These are phyloP conservation scores for Sebastes diploproa DNA, from an alignment of 2,797 vertebrate species.

Conservation along the genomic window DNA sequence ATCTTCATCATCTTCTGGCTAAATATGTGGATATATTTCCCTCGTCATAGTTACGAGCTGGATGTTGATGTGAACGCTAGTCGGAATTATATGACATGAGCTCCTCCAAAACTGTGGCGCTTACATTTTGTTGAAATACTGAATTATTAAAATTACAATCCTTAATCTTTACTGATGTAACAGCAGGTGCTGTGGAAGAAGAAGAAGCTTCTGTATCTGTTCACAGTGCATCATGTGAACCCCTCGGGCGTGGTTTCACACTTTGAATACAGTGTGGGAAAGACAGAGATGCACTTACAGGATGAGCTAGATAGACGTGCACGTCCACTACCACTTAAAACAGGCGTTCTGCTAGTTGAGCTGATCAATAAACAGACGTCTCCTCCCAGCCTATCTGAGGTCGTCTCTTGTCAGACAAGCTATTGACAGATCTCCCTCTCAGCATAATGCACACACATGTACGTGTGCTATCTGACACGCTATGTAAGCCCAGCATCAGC, in stretches of 20 bases:
- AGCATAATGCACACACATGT: conserved; percentile 7
- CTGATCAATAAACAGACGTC: conserved; percentile 7
- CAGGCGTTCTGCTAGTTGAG: background rate
- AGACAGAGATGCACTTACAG: background rate
- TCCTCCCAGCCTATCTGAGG: background rate
- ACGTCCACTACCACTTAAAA: background rate
- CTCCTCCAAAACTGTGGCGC: background rate
- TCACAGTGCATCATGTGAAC: background rate
- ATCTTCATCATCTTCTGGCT: background rate
- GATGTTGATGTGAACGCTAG: background rate
- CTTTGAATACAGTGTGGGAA: background rate
- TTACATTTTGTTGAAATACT: background rate
- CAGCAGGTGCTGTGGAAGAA: background rate
- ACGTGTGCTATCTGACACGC: conserved; percentile 16
- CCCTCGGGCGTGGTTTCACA: background rate
- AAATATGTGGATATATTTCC: background rate
- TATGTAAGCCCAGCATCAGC: background rate
- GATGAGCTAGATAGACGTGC: background rate
- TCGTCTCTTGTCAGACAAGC: conserved; percentile 26
- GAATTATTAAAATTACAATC: background rate
- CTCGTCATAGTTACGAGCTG: background rate
- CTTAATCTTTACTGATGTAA: background rate
- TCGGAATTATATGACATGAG: background rate
- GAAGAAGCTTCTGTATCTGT: background rate
- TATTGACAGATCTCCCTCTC: conserved; percentile 19